phyloP scores from a whole-genome alignment of 2,113 vertebrate genomes.

The Phoxinus phoxinus region DNA sequence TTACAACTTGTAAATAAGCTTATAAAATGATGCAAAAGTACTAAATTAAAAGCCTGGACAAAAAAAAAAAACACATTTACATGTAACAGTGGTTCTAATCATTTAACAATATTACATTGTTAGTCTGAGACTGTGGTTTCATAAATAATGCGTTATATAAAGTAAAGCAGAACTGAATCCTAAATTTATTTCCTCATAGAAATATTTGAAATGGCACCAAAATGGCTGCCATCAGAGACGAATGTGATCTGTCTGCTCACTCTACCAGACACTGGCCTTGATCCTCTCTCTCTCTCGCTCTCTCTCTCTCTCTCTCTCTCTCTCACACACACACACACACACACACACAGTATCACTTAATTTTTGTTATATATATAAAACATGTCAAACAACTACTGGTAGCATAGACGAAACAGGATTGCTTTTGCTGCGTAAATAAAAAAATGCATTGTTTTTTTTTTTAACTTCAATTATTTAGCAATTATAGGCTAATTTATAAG shows the following conservation, averaged over 20 bases:
- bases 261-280: conserved; percentile 47
- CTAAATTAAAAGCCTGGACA: neutral
- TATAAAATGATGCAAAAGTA: neutral
- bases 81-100: neutral
- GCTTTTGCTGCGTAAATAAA: neutral
- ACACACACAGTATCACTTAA: conserved; percentile 33
- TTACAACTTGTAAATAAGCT: conserved; percentile 9
- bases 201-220: conserved; percentile 48
- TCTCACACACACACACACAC: neutral
- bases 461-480: too few relatives aligned
- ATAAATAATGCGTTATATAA: neutral
- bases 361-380: conserved; percentile 36
- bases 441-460: neutral
- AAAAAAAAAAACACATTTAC: neutral
- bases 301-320: conserved; percentile 33
- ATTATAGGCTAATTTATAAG: too few relatives aligned
- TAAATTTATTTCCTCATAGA: conserved; percentile 27
- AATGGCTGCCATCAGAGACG: conserved; percentile 34
- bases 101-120: neutral
- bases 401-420: conserved; percentile 34
- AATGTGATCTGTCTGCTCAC: conserved; percentile 52
- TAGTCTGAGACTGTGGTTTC: neutral
- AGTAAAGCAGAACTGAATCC: conserved; percentile 9
- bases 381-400: conserved; percentile 27
- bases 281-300: conserved; percentile 40